These are phyloP conservation scores for Coenonympha glycerion DNA, from an alignment of 2,888 invertebrate species.

Conservation along the genomic window DNA sequence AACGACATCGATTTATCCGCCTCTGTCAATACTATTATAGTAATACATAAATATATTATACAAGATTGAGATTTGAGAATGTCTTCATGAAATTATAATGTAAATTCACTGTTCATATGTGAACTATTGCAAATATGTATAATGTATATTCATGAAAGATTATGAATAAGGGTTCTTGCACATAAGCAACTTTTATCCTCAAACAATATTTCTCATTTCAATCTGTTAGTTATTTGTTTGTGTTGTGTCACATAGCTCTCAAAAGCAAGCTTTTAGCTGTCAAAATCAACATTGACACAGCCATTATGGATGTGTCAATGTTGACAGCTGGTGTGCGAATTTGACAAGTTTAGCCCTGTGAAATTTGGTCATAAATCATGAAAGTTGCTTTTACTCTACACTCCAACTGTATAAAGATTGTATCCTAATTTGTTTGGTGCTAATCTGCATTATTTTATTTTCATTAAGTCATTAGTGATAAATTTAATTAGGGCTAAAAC, in stretches of 20 bases:
- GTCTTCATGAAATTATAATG: neutral
- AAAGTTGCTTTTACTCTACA: neutral
- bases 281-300: too few relatives aligned
- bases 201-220: neutral
- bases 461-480: constrained; percentile 30
- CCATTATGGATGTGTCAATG: too few relatives aligned
- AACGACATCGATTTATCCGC: constrained; percentile 29
- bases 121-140: constrained; percentile 17
- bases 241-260: too few relatives aligned
- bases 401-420: constrained; percentile 33
- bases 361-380: too few relatives aligned
- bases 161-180: neutral
- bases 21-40: constrained; percentile 18
- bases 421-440: constrained; percentile 62
- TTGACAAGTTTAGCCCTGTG: too few relatives aligned
- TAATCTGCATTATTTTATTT: constrained; percentile 43
- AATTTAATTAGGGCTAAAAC: constrained; percentile 30
- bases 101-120: constrained; percentile 14
- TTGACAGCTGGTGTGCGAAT: too few relatives aligned
- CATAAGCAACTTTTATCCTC: neutral
- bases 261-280: too few relatives aligned
- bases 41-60: too few relatives aligned
- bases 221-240: too few relatives aligned
- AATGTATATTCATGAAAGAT: constrained; percentile 6
- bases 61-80: constrained; percentile 13